A percentile compares a stretch with the other conserved stretches of the same genome.
These are phyloP conservation scores for Sarcophilus harrisii DNA, from an alignment of 2,797 vertebrate species.

Conservation along the genomic window DNA sequence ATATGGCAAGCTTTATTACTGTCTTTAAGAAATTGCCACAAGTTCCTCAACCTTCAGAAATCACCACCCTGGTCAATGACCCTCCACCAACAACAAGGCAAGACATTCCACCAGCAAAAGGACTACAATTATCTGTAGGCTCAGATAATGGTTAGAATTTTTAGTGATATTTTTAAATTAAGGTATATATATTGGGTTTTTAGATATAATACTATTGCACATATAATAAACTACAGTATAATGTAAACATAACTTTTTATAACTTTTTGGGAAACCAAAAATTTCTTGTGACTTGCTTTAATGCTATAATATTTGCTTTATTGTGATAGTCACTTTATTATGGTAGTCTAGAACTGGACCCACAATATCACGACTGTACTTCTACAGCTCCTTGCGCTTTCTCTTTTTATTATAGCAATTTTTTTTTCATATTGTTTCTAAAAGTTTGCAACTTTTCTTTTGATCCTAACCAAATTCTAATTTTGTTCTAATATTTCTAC, in stretches of 20 bases:
- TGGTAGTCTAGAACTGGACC: background rate
- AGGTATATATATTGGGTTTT: background rate
- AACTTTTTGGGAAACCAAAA: background rate
- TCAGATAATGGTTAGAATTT: background rate
- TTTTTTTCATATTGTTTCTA: background rate
- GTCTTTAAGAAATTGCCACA: background rate
- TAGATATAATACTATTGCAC: background rate
- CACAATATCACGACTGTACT: background rate
- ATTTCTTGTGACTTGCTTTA: background rate
- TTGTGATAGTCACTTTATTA: background rate
- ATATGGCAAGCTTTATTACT: background rate
- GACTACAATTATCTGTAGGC: background rate
- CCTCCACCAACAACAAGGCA: background rate
- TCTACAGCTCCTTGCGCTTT: background rate
- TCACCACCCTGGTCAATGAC: background rate
- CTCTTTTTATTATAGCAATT: background rate
- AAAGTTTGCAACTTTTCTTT: too few relatives aligned
- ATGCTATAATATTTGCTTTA: background rate
- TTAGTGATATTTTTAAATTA: background rate
- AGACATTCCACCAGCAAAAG: background rate
- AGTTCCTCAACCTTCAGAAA: background rate
- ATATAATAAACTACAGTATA: background rate
- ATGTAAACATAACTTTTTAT: background rate
- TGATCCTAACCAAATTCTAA: too few relatives aligned
- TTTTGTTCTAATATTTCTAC: too few relatives aligned